phyloP scores from a whole-genome alignment of 2,888 invertebrate species.

The Dryocosmus kuriphilus region DNA sequence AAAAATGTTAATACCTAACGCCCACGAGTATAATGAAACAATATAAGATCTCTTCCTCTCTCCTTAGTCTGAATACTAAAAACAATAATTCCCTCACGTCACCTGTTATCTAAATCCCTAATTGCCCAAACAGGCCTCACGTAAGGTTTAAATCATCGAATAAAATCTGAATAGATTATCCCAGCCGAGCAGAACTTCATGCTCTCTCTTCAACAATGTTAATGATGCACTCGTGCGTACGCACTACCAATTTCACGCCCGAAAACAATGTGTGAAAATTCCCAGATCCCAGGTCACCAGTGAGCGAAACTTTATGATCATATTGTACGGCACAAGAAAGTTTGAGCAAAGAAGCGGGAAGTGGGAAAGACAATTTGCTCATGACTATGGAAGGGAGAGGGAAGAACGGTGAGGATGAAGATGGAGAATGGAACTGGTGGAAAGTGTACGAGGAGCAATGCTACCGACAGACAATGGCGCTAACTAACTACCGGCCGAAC shows the following conservation, averaged over 20 bases:
- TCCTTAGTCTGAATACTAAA: background rate
- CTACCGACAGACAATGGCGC: conserved; percentile 45
- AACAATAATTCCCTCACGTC: background rate
- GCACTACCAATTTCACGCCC: conserved; percentile 49
- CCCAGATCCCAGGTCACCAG: conserved; percentile 51
- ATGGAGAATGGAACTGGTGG: conserved; percentile 49
- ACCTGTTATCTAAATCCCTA: conserved; percentile 5
- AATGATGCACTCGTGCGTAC: conserved; percentile 13
- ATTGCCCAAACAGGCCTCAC: background rate
- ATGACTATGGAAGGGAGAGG: conserved; percentile 9
- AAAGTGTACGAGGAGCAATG: conserved; percentile 51
- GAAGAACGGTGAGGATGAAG: conserved; percentile 23
- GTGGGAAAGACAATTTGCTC: conserved; percentile 30
- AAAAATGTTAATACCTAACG: background rate
- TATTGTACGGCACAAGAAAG: conserved; percentile 49
- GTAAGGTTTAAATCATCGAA: background rate
- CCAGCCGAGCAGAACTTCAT: background rate
- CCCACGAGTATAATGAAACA: background rate
- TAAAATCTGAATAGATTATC: conserved; percentile 24
- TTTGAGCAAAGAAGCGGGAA: conserved; percentile 44
- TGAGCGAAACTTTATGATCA: conserved; percentile 54
- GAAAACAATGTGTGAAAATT: conserved; percentile 61
- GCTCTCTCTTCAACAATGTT: conserved; percentile 14
- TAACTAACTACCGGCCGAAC: conserved; percentile 55
- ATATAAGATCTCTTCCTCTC: background rate